A percentile compares a stretch with the other conserved stretches of the same genome.
Conservation (phyloP, 2,888 invertebrate genomes). For the Habrosyne pyritoides region DNA sequence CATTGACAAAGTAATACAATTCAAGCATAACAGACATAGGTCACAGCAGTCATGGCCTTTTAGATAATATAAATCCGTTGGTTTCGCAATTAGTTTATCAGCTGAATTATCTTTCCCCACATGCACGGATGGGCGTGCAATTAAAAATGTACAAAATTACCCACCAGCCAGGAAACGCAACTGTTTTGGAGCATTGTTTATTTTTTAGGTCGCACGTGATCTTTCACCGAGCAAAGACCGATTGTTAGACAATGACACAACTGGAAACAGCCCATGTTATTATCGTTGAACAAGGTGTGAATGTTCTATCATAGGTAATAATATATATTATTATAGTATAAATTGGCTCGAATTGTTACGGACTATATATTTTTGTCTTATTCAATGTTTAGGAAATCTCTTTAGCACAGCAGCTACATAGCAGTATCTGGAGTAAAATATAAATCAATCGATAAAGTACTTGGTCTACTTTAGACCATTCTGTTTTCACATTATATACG, state of each 20-base stretch:
- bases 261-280: not conserved
- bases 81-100: not conserved
- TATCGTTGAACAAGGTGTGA: not conserved
- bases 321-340: not conserved
- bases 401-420: not conserved
- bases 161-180: conserved; percentile 1
- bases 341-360: not conserved
- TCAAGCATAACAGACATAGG: not conserved
- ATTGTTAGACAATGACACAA: conserved; percentile 18
- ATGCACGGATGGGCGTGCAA: not conserved
- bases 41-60: not conserved
- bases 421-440: not conserved
- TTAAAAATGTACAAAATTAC: not conserved
- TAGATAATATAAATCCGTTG: not conserved
- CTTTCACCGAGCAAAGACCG: conserved; percentile 27
- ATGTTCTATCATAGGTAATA: conserved; percentile 4
- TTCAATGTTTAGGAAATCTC: not conserved
- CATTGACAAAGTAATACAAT: not conserved
- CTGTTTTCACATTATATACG: not conserved
- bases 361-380: not conserved
- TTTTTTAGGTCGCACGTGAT: conserved; percentile 41
- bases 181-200: conserved; percentile 25
- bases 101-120: not conserved
- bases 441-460: not conserved
- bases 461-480: not conserved